These are phyloP conservation scores for Lagopus muta DNA, from an alignment of 2,113 vertebrate genomes.

Conservation along the genomic window DNA sequence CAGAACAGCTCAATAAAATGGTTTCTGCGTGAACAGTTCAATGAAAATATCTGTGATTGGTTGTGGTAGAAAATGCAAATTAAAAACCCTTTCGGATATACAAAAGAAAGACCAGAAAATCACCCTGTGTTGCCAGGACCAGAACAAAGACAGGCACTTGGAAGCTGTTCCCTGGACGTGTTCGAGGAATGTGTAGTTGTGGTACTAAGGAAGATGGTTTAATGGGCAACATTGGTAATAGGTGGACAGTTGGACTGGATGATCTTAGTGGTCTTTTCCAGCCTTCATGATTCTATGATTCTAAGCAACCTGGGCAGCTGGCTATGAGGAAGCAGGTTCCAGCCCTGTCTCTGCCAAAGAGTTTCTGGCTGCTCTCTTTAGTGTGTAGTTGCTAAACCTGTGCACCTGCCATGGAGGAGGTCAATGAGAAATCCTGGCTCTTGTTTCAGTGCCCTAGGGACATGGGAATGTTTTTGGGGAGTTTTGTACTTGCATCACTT, in stretches of 20 bases:
- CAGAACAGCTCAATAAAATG: slow-evolving; percentile 21
- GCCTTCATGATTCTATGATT: background rate
- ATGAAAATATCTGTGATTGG: background rate
- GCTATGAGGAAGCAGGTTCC: background rate
- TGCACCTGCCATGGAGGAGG: background rate
- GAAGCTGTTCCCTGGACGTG: background rate
- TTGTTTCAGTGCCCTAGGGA: background rate
- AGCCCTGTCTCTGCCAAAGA: background rate
- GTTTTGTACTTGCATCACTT: slow-evolving; percentile 8
- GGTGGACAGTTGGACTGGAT: too few species aligned
- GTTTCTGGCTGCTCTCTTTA: background rate
- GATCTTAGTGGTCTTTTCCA: too few species aligned
- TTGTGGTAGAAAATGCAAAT: slow-evolving; percentile 32
- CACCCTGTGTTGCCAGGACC: background rate
- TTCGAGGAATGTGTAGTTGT: too few species aligned
- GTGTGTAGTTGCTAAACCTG: background rate
- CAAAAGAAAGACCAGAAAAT: background rate
- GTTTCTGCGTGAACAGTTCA: slow-evolving; percentile 6
- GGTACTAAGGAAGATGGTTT: too few species aligned
- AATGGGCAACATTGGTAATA: too few species aligned
- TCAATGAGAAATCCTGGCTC: background rate
- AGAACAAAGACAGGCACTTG: background rate
- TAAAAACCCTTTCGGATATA: background rate
- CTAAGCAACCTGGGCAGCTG: background rate
- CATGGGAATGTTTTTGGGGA: background rate